Evolutionary conservation across 1,140 invertebrate species (phyloP).

Genomic region (Yoshiicerus persimilis): DNA sequence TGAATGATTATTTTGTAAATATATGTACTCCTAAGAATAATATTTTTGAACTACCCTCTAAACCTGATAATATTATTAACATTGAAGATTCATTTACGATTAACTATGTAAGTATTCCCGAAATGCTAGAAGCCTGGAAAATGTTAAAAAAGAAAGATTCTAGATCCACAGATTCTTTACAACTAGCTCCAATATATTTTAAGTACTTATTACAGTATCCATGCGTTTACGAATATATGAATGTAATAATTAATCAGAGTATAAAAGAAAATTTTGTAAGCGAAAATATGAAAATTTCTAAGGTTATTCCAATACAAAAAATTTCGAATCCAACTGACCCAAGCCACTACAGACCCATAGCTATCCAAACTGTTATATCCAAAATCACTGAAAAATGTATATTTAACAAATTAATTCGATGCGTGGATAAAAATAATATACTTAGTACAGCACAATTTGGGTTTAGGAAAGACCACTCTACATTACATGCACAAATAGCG

Average conservation of each 20-base stretch:
- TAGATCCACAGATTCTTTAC: neutral
- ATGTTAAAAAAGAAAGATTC: neutral
- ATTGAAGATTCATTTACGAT: neutral
- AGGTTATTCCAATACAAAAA: neutral
- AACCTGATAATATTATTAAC: neutral
- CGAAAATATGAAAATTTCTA: neutral
- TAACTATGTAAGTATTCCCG: neutral
- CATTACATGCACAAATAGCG: neutral
- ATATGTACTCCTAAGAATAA: neutral
- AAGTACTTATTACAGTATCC: neutral
- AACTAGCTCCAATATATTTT: neutral
- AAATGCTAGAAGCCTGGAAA: neutral
- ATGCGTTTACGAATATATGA: neutral
- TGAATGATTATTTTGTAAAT: neutral
- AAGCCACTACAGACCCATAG: neutral
- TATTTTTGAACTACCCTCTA: neutral
- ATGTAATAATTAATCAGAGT: neutral
- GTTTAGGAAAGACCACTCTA: conserved; percentile 4
- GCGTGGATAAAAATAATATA: neutral
- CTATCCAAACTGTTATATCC: neutral
- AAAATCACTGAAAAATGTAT: neutral
- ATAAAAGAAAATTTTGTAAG: neutral
- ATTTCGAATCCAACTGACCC: neutral
- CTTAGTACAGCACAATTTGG: conserved; percentile 19
- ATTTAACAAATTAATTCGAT: neutral